These are phyloP conservation scores for Zaprionus camerounensis DNA, from an alignment of 1,140 invertebrate species.

Conservation along the genomic window DNA sequence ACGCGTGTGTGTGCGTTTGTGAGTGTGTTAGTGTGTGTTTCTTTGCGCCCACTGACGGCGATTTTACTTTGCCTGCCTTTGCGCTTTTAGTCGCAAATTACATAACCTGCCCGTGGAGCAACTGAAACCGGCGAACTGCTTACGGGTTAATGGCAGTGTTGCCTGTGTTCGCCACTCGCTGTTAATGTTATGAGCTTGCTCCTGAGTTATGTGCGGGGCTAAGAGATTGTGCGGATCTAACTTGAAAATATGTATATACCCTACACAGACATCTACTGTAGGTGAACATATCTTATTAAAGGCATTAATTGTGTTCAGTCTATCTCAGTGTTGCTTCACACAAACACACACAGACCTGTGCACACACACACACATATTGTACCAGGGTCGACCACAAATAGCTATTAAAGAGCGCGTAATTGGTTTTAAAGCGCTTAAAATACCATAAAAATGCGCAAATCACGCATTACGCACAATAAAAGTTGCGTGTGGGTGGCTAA, in stretches of 20 bases:
- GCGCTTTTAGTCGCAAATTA: conserved; percentile 33
- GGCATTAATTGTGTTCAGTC: conserved; percentile 3
- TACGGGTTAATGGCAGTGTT: conserved; percentile 61
- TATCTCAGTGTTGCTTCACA: not conserved
- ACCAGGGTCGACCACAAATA: conserved; percentile 44
- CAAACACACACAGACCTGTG: not conserved
- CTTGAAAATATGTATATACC: not conserved
- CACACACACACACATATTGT: not conserved
- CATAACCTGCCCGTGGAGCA: conserved; percentile 29
- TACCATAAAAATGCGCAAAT: conserved; percentile 69
- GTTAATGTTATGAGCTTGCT: conserved; percentile 20
- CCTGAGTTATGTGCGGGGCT: conserved; percentile 16
- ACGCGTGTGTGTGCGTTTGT: not conserved
- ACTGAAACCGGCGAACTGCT: conserved; percentile 30
- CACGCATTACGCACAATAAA: conserved; percentile 60
- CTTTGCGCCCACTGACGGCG: conserved; percentile 39
- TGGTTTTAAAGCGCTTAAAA: conserved; percentile 69
- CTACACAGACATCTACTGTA: not conserved
- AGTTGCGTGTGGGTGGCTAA: conserved; percentile 24
- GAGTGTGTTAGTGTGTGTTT: not conserved
- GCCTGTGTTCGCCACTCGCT: conserved; percentile 34
- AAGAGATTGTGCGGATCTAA: conserved; percentile 1
- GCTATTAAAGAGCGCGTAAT: conserved; percentile 60
- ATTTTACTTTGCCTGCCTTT: conserved; percentile 31
- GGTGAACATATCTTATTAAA: not conserved